Evolutionary conservation across 2,888 invertebrate species (phyloP), one percentile per base, ranked within the genome.

Genomic region (Trichogramma dendrolimi): DNA sequence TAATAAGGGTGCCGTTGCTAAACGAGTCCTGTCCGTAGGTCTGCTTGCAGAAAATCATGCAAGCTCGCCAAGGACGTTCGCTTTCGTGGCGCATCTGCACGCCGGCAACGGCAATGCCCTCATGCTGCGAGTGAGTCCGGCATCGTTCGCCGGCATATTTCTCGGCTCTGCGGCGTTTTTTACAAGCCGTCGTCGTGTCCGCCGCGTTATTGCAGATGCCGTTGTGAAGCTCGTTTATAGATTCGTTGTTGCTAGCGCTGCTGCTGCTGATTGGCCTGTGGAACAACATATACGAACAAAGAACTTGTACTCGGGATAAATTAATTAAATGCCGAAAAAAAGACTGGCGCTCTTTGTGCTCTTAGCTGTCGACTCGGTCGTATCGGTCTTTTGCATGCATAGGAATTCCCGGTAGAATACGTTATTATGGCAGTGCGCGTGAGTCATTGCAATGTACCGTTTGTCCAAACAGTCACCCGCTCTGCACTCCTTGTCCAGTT

Each of bases 31-130:
- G 27, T 27, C 27, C 27, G 78, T 89, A 88, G 27, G 82, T 83
- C 41, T 87, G 83, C 43, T 85, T 83, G 75, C 91, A 91, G 79
- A 90, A 91, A 71, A 91, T 86, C 27, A 90, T 87, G 75, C 91
- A 91, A 0, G 87, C 87, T 85, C 90, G 87, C 91, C 91, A 91
- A 71, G 87, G 83, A 40, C 88, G 75, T 85, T 87, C 85, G 52
- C 83, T 80, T 73, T 90, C 90, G 69, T 90, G 89, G 2, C 87
- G 87, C 10, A 89, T 88, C 78, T 91, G 90, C 64, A 90, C 78
- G 1, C 90, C 90, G 1, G 84, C 82, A n/a, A 87, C 88, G 43
- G 83, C 40, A 2, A 61, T n/a, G 11, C 48, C 48, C 5, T 6
- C 14, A 5, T 81, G 74, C 61, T 80, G 79, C 42, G 87, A 85